Evolutionary conservation across 23 tunicate species (phyloP), one percentile per base, ranked within the genome.

Genomic region (Clavelina lepadiformis): DNA sequence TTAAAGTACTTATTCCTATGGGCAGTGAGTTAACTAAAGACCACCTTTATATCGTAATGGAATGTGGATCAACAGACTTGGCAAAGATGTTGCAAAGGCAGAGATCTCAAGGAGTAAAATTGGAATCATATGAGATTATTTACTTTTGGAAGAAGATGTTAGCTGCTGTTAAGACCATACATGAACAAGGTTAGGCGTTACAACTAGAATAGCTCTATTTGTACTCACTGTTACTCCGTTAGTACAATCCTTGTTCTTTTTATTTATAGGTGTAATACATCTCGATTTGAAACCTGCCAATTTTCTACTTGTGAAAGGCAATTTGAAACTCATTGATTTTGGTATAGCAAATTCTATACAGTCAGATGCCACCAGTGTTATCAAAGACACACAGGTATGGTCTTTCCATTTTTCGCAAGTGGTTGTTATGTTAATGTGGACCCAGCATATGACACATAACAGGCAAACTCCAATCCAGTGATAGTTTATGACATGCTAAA

Each of bases 281-380:
- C 79, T 62, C 3, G 98, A 91, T 58, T 37, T 91, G 50, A 91
- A 91, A 55, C 98, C 98, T 19, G 91, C 91, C 11, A 91, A 91
- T 37, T 91, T 91, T 49, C 55, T 82, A 30, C 32, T 88, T 30
- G 96, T 88, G 11, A 55, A 74, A 46, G 76, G 77, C 29, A 68
- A 67, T 35, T 59, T 88, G 51, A 88, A 88, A 52, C 68, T 88
- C 29, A 88, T 88, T 25, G 96, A 88, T 31, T 88, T 88, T 54
- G 96, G 96, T 46, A 88, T 88, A 36, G 88, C 96, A 5, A 88
- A 81, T 51, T 38, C 82, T 5, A 82, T 91, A 2, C 83, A 82
- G 36, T 68, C 75, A 0, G 84, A 91, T 63, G 98, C 79, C 2
- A 88, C 96, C 11, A 88, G 96, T 47, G 58, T 86, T 33, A 77